A percentile compares a stretch with the other conserved stretches of the same genome.
Conservation (phyloP, 2,888 invertebrate genomes). For the Oscheius sp. region DNA sequence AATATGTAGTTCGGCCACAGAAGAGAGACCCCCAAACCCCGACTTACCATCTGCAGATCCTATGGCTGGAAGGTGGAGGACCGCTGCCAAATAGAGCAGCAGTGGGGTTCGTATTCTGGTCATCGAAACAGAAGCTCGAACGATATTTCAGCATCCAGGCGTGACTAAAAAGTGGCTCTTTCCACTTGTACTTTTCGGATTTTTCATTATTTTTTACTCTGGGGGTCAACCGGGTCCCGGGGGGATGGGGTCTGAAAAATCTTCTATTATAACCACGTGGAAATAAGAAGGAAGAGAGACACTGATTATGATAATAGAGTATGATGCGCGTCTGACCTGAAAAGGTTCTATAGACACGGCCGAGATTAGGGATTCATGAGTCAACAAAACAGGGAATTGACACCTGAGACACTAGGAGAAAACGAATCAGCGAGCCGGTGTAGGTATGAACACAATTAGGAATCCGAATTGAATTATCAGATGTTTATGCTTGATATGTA, state of each 20-base stretch:
- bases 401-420: neutral
- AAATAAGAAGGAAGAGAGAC: constrained; percentile 3
- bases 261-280: neutral
- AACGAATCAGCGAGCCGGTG: constrained; percentile 1
- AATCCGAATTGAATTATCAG: too few relatives aligned
- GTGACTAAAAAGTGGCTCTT: constrained; percentile 22
- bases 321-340: neutral
- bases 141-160: constrained; percentile 30
- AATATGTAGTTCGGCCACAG: neutral
- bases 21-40: neutral
- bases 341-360: neutral
- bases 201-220: constrained; percentile 15
- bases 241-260: constrained; percentile 16
- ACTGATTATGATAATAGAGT: constrained; percentile 14
- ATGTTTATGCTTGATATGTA: too few relatives aligned
- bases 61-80: neutral
- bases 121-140: constrained; percentile 14
- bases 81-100: constrained; percentile 15
- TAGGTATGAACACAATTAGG: neutral
- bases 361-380: constrained; percentile 28
- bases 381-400: constrained; percentile 26
- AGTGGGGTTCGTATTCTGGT: constrained; percentile 12
- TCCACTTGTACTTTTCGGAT: neutral
- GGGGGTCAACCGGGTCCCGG: constrained; percentile 11
- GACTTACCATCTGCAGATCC: constrained; percentile 38